phyloP scores from a whole-genome alignment of 2,113 vertebrate genomes.

The Gasterosteus nipponicus region DNA sequence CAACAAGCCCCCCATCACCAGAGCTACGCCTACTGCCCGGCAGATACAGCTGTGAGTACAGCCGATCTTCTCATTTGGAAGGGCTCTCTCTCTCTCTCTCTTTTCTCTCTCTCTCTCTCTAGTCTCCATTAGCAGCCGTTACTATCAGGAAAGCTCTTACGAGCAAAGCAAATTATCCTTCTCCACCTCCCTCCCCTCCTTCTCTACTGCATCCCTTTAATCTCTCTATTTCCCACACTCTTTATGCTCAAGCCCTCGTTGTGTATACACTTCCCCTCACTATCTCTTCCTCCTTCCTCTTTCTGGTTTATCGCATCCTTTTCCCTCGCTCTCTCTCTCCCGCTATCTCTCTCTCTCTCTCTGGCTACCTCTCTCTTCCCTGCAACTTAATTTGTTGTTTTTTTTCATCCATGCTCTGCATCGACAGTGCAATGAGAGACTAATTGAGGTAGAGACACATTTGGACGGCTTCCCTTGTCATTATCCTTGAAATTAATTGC shows the following conservation, averaged over 20 bases:
- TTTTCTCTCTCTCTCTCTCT: constrained; percentile 24
- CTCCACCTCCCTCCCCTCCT: not conserved
- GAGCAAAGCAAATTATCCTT: constrained; percentile 23
- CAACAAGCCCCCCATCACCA: constrained; percentile 49
- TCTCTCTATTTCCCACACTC: constrained; percentile 46
- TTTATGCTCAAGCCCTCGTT: constrained; percentile 33
- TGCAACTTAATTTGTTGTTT: constrained; percentile 68
- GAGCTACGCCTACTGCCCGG: constrained; percentile 86
- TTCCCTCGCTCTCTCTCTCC: constrained; percentile 3
- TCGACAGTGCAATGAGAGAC: constrained; percentile 56
- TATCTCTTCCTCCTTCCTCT: constrained; percentile 2
- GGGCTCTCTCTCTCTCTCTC: not conserved
- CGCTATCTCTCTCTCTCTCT: constrained; percentile 23
- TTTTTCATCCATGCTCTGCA: constrained; percentile 61
- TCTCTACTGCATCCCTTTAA: constrained; percentile 25
- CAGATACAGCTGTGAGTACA: constrained; percentile 86
- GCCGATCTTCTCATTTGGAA: not conserved
- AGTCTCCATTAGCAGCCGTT: constrained; percentile 22
- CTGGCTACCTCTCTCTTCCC: constrained; percentile 10
- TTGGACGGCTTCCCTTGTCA: constrained; percentile 68
- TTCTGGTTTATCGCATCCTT: constrained; percentile 27
- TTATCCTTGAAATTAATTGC: constrained; percentile 75
- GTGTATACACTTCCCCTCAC: constrained; percentile 15
- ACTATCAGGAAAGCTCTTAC: constrained; percentile 32
- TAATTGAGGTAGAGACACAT: constrained; percentile 70